Conservation (phyloP, 2,888 invertebrate genomes). For the Lithosia quadra region DNA sequence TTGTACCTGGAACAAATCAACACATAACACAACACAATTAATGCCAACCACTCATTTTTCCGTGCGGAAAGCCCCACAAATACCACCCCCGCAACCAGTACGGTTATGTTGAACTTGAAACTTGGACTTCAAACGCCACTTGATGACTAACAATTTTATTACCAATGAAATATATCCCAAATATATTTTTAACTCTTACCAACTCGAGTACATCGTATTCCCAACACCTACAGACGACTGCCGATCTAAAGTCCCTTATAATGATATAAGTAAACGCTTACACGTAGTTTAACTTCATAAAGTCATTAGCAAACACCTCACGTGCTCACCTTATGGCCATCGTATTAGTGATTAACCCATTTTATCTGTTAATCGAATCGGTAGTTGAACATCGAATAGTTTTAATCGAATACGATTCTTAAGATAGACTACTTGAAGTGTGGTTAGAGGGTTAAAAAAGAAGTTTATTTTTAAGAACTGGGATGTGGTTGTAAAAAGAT, state of each 20-base stretch:
- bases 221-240: slow-evolving; percentile 28
- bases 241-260: slow-evolving; percentile 48
- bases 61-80: no score
- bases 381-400: slow-evolving; percentile 34
- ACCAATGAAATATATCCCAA: neutral
- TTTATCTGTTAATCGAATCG: slow-evolving; percentile 40
- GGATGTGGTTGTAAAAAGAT: no score
- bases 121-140: no score
- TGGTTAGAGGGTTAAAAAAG: neutral
- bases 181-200: neutral
- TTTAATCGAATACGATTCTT: slow-evolving; percentile 29
- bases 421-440: neutral
- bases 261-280: slow-evolving; percentile 58
- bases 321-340: slow-evolving; percentile 50
- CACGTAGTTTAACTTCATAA: slow-evolving; percentile 59
- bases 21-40: no score
- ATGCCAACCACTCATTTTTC: no score
- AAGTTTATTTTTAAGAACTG: neutral
- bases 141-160: no score
- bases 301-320: slow-evolving; percentile 60
- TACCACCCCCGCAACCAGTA: no score
- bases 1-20: no score
- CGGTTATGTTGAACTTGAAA: no score
- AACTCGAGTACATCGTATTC: neutral
- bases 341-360: slow-evolving; percentile 48